phyloP scores from a whole-genome alignment of 2,888 invertebrate genomes.

The Melangyna quadrimaculata region DNA sequence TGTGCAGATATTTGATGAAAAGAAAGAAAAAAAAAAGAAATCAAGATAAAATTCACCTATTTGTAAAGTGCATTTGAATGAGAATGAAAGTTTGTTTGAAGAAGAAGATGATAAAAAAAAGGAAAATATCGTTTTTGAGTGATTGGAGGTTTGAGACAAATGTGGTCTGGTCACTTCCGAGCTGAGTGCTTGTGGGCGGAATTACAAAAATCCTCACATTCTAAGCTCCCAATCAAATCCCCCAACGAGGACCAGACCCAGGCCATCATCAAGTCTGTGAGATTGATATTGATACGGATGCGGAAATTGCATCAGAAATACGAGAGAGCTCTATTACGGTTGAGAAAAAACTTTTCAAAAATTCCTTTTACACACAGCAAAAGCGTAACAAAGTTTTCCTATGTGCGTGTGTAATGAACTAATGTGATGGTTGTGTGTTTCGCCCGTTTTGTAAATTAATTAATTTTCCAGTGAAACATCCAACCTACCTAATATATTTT shows the following conservation, averaged over 20 bases:
- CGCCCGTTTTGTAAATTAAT: slow-evolving; percentile 29
- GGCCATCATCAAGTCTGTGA: slow-evolving; percentile 6
- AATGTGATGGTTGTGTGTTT: background rate
- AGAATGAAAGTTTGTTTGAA: background rate
- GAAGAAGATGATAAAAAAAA: background rate
- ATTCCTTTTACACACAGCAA: background rate
- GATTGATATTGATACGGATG: slow-evolving; percentile 53
- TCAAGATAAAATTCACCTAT: slow-evolving; percentile 43
- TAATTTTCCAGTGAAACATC: slow-evolving; percentile 45
- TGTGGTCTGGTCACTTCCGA: slow-evolving; percentile 45
- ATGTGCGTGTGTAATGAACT: background rate
- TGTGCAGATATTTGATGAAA: background rate
- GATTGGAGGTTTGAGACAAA: slow-evolving; percentile 8
- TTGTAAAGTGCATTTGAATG: slow-evolving; percentile 63
- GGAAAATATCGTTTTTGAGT: background rate
- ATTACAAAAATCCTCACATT: background rate
- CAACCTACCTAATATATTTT: too few relatives aligned
- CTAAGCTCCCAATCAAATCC: background rate
- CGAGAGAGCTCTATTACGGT: background rate
- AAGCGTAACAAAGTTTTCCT: background rate
- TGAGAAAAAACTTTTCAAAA: slow-evolving; percentile 13
- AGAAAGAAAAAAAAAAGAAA: slow-evolving; percentile 1
- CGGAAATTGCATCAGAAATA: slow-evolving; percentile 58
- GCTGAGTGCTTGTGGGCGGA: slow-evolving; percentile 21
- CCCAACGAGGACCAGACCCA: background rate